Base-by-base conservation (phyloP, 1,140 invertebrate species). In the Atopsyche davidsoni region DNA sequence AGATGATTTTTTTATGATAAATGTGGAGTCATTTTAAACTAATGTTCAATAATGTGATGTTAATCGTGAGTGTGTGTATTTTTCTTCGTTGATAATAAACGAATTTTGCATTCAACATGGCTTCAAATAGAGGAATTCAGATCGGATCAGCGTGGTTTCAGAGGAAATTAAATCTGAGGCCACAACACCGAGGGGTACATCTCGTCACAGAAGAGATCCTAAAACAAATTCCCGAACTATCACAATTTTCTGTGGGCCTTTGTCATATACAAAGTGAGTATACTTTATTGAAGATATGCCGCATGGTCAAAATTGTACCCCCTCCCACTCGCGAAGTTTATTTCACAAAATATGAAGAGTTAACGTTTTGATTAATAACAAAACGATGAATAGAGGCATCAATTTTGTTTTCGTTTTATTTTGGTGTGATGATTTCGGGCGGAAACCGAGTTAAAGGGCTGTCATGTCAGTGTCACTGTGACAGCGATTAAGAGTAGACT, bases 71-170 rank as follows among this genome's bases (percentile, higher is more conserved):
- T 64, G 65, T 65, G 65, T 68, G 62, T 67, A 65, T 69, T 67
- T 65, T 71, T 68, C 63, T 65, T 65, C 50, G 50, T 52, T 32
- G 38, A 43, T 52, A 40, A 50, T 50, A 50, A 17, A 50, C 40
- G 44, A 52, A 52, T 52, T 41, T 52, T 32, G 42, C 66, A 66
- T 78, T 75, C 75, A 80, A 80, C 76, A 89, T 89, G 86, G 86
- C 86, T 78, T 89, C 86, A 67, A 87, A 86, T 66, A 79, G 83
- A 75, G 86, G 87, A 69, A 87, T 93, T 70, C 89, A 92, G 78
- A 89, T 89, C 67, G 87, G 88, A 69, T 89, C 88, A 68, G 89
- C 91, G 70, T 96, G 92, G 92, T 92, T 94, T 80, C 92, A 96
- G 77, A 86, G 87, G 71, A 94, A 94, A 79, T 86, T 96, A 66